A percentile compares a stretch with the other conserved stretches of the same genome.
phyloP scores from a whole-genome alignment of 2,888 invertebrate genomes.

The Clitarchus hookeri region DNA sequence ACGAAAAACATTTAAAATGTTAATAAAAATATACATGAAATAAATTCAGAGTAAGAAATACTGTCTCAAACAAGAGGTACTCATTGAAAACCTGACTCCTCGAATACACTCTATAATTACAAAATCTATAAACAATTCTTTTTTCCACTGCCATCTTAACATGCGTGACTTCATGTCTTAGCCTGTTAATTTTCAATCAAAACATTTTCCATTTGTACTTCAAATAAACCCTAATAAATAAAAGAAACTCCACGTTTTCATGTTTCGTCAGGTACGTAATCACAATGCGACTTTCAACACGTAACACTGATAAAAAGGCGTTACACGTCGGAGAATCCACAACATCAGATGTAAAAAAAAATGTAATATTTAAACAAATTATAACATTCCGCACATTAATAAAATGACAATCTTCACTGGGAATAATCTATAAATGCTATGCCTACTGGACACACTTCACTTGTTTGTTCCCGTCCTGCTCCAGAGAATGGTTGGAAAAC shows the following conservation, averaged over 20 bases:
- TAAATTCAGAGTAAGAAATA: not conserved
- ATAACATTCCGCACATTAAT: not conserved
- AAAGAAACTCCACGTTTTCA: not conserved
- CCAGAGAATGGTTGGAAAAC: not conserved
- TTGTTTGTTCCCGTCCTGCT: not conserved
- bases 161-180: not conserved
- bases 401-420: not conserved
- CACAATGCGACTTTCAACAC: not conserved
- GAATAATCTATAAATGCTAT: not conserved
- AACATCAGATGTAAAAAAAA: not conserved
- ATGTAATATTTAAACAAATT: not conserved
- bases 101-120: too few relatives aligned
- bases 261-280: not conserved
- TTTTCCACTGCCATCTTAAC: not conserved
- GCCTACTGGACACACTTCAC: not conserved
- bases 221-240: not conserved
- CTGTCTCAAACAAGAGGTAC: not conserved
- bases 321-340: not conserved
- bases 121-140: too few relatives aligned
- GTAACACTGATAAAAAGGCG: not conserved
- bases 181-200: not conserved
- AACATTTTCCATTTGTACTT: constrained; percentile 4
- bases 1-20: too few relatives aligned
- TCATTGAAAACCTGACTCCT: too few relatives aligned
- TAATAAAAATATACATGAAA: too few relatives aligned